Evolutionary conservation across 2,113 vertebrate species (phyloP).

Genomic region (Orthonyx spaldingii): DNA sequence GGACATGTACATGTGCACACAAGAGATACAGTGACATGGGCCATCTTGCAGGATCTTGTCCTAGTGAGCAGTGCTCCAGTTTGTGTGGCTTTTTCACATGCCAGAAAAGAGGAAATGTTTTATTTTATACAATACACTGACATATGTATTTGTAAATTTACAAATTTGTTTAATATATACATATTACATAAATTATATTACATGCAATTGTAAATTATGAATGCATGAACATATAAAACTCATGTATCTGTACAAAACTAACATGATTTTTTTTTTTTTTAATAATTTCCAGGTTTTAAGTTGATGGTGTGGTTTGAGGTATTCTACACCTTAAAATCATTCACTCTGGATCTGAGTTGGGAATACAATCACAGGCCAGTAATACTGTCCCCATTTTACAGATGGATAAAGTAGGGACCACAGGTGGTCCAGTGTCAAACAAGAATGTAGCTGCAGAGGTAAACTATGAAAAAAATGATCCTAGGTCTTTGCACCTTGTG

Average conservation of each 20-base stretch:
- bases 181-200: background rate
- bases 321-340: background rate
- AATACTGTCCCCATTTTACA: background rate
- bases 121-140: background rate
- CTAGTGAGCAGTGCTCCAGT: background rate
- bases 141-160: background rate
- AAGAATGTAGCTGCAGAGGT: background rate
- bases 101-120: background rate
- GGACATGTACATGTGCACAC: accelerated
- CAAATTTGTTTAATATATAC: background rate
- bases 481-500: background rate
- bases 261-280: background rate
- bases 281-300: background rate
- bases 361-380: background rate
- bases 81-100: background rate
- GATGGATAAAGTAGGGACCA: background rate
- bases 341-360: background rate
- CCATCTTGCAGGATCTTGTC: background rate
- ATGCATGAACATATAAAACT: background rate
- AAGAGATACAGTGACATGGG: background rate
- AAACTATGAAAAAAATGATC: background rate
- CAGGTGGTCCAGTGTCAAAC: background rate
- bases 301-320: background rate
- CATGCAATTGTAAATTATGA: background rate
- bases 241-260: background rate